A percentile compares a stretch with the other conserved stretches of the same genome.
Conservation (phyloP, 2,888 invertebrate species). For the Gymnoscelis rufifasciata region DNA sequence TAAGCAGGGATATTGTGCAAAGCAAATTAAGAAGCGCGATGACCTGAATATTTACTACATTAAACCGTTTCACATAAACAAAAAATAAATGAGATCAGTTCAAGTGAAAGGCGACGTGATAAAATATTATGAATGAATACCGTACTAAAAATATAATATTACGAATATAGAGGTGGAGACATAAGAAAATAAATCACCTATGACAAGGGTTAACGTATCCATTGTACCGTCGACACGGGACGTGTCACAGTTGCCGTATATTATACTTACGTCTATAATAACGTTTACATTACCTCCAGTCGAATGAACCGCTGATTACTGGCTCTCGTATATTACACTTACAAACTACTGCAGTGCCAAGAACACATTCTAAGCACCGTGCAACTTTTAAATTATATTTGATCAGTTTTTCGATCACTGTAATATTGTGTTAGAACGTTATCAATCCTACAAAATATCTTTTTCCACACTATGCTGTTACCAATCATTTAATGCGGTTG, state of each 20-base stretch:
- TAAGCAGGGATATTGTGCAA: neutral
- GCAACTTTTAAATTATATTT: no score
- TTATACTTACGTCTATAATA: slow-evolving; percentile 12
- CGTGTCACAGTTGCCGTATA: slow-evolving; percentile 16
- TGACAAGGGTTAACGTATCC: slow-evolving; percentile 23
- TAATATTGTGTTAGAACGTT: no score
- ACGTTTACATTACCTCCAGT: slow-evolving; percentile 1
- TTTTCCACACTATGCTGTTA: neutral
- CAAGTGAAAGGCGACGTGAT: neutral
- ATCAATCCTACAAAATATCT: slow-evolving; percentile 1
- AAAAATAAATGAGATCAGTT: neutral
- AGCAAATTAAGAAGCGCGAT: neutral
- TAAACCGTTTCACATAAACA: neutral
- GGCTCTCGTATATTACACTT: neutral
- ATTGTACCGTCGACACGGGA: slow-evolving; percentile 18
- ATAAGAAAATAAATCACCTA: slow-evolving; percentile 25
- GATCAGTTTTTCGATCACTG: no score
- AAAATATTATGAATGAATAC: slow-evolving; percentile 5
- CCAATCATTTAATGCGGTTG: slow-evolving; percentile 5
- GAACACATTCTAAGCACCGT: no score
- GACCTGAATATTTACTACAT: neutral
- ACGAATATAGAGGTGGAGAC: slow-evolving; percentile 14
- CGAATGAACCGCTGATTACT: slow-evolving; percentile 5
- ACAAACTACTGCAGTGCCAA: neutral
- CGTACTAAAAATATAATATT: slow-evolving; percentile 8